Evolutionary conservation across 92 coral and sea anemone species (phyloP).

Genomic region (Hydrozoanthus gracilis): DNA sequence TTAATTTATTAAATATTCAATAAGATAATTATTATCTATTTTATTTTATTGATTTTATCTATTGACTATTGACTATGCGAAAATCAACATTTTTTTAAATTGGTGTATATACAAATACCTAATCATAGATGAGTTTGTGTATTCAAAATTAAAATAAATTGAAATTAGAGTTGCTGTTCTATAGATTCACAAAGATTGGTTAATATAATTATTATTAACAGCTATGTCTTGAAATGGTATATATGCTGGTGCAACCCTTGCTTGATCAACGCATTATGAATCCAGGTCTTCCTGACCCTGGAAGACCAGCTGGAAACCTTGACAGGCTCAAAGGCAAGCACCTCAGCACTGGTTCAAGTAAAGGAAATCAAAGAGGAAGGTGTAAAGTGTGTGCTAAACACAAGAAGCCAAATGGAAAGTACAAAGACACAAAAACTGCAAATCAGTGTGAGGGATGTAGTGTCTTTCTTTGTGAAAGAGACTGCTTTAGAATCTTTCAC

Average conservation of each 20-base stretch:
- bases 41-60: too few species aligned
- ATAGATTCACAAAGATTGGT: too few species aligned
- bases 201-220: not conserved
- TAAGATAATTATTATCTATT: too few species aligned
- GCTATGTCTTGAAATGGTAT: slow-evolving; percentile 40
- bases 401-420: slow-evolving; percentile 58
- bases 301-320: slow-evolving; percentile 37
- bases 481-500: slow-evolving; percentile 48
- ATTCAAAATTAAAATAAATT: too few species aligned
- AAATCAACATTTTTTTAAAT: too few species aligned
- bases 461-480: slow-evolving; percentile 36
- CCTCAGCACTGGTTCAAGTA: slow-evolving; percentile 57
- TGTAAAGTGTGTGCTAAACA: slow-evolving; percentile 69
- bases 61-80: too few species aligned
- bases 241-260: slow-evolving; percentile 55
- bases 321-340: slow-evolving; percentile 56
- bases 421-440: slow-evolving; percentile 56
- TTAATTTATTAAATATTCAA: too few species aligned
- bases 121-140: too few species aligned
- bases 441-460: slow-evolving; percentile 38
- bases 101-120: too few species aligned
- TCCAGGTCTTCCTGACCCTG: slow-evolving; percentile 48
- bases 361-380: slow-evolving; percentile 58
- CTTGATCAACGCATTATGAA: slow-evolving; percentile 34
- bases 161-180: too few species aligned